Conservation (phyloP, 2,888 invertebrate genomes). For the Lochmaea crataegi region DNA sequence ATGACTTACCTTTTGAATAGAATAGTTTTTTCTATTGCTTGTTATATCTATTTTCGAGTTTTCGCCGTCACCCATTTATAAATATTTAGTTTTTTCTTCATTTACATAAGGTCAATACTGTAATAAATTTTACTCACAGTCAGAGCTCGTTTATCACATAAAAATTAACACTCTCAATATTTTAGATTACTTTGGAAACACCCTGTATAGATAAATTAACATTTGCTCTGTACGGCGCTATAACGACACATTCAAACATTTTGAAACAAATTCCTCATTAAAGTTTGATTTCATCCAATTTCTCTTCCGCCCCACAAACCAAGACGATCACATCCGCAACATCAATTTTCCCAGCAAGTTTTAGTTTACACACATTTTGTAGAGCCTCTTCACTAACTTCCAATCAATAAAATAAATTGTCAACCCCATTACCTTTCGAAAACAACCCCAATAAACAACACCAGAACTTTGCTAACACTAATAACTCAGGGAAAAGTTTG, state of each 20-base stretch:
- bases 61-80: too few species aligned
- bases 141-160: too few species aligned
- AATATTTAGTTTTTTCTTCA: too few species aligned
- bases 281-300: background rate
- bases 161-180: too few species aligned
- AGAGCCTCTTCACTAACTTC: slow-evolving; percentile 24
- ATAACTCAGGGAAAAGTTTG: slow-evolving; percentile 40
- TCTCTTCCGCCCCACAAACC: background rate
- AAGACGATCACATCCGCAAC: slow-evolving; percentile 13
- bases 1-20: too few species aligned
- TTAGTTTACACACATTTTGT: slow-evolving; percentile 9
- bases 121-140: too few species aligned
- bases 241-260: background rate
- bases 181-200: too few species aligned
- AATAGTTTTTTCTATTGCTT: too few species aligned
- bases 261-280: slow-evolving; percentile 2
- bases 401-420: slow-evolving; percentile 40
- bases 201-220: too few species aligned
- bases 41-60: too few species aligned
- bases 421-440: slow-evolving; percentile 36
- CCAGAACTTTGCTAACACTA: slow-evolving; percentile 37
- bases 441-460: slow-evolving; percentile 41
- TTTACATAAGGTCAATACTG: too few species aligned
- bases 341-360: slow-evolving; percentile 11
- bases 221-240: background rate